These are phyloP conservation scores for Montipora foliosa DNA, from an alignment of 64 coral and sea anemone species.

Conservation along the genomic window DNA sequence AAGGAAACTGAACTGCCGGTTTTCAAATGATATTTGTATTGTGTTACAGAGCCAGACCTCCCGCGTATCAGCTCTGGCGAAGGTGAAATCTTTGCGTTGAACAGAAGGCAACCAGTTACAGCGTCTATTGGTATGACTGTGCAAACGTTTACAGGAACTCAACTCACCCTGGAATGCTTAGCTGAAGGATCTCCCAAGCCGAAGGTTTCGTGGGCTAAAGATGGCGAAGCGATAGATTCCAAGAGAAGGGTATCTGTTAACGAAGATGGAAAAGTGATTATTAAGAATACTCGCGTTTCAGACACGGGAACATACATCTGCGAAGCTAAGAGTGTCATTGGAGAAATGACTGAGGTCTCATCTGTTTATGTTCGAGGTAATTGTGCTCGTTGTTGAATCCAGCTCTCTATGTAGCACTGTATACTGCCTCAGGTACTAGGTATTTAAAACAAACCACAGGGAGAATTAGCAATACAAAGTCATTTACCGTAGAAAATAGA, in stretches of 20 bases:
- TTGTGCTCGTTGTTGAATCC: background rate
- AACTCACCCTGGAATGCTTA: constrained; percentile 38
- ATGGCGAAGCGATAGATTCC: constrained; percentile 16
- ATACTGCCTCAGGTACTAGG: too few relatives aligned
- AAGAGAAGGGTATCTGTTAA: constrained; percentile 31
- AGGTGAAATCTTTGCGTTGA: constrained; percentile 11
- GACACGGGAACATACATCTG: constrained; percentile 65
- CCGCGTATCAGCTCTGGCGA: constrained; percentile 28
- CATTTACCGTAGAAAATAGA: too few relatives aligned
- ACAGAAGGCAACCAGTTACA: constrained; percentile 27
- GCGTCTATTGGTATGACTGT: constrained; percentile 46
- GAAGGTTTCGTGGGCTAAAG: constrained; percentile 44
- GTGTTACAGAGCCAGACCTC: constrained; percentile 11
- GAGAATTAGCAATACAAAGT: too few relatives aligned
- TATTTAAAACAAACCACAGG: too few relatives aligned
- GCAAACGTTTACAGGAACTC: constrained; percentile 53
- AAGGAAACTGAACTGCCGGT: too few relatives aligned
- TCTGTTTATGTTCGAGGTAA: constrained; percentile 77
- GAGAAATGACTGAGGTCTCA: constrained; percentile 4
- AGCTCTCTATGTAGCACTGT: background rate
- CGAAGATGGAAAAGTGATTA: constrained; percentile 31
- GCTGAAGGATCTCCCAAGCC: constrained; percentile 64
- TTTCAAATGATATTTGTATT: background rate
- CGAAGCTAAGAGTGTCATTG: constrained; percentile 31
- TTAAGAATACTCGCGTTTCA: constrained; percentile 21